Evolutionary conservation across 2,888 invertebrate species (phyloP).

Genomic region (Drosophila peninsularis): DNA sequence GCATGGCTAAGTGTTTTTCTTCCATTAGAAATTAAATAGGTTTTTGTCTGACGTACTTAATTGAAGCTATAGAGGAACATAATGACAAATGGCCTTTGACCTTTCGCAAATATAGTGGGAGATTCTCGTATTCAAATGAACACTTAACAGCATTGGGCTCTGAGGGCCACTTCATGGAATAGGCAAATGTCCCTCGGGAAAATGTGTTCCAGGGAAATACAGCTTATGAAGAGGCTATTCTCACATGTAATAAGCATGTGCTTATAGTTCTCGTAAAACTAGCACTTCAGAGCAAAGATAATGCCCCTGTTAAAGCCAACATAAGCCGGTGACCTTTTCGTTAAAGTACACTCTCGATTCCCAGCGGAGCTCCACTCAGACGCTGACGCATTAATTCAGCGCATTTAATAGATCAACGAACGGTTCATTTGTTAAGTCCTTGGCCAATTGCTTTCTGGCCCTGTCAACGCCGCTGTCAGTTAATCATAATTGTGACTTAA

Average conservation of each 20-base stretch:
- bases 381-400: neutral
- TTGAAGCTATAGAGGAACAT: neutral
- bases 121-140: neutral
- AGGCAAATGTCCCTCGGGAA: neutral
- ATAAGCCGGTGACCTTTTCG: neutral
- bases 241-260: neutral
- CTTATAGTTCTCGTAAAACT: neutral
- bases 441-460: conserved; percentile 14
- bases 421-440: conserved; percentile 10
- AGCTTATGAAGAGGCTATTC: neutral
- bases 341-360: neutral
- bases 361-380: neutral
- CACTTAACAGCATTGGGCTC: neutral
- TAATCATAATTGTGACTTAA: conserved; percentile 41
- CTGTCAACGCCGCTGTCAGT: conserved; percentile 27
- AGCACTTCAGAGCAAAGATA: neutral
- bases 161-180: too few relatives aligned
- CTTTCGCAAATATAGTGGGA: neutral
- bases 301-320: neutral
- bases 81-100: neutral
- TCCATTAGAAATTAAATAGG: neutral
- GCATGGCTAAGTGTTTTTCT: neutral
- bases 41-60: neutral
- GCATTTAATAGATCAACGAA: conserved; percentile 1
- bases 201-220: neutral